Percentiles rank a stretch among this genome's conserved stretches.
These are phyloP conservation scores for Aphelenchoides fujianensis DNA, from an alignment of 1,140 invertebrate genomes.

Conservation along the genomic window DNA sequence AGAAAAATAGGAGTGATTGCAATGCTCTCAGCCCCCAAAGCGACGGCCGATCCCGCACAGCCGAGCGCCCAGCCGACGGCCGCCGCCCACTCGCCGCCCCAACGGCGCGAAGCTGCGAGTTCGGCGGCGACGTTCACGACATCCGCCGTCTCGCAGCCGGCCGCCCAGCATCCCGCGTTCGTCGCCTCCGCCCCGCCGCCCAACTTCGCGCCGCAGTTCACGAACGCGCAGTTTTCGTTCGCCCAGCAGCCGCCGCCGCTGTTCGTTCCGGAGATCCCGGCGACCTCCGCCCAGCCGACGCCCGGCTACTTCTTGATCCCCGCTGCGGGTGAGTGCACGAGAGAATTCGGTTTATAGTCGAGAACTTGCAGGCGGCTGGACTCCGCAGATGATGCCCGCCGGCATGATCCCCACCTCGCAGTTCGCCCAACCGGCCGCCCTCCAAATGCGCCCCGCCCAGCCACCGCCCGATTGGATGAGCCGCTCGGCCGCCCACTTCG, in stretches of 20 bases:
- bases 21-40: no score
- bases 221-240: background rate
- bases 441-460: conserved; percentile 16
- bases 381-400: conserved; percentile 18
- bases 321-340: no score
- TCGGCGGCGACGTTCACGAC: no score
- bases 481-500: conserved; percentile 24
- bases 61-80: no score
- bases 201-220: background rate
- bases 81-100: no score
- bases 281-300: conserved; percentile 21
- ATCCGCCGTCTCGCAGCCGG: no score
- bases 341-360: no score
- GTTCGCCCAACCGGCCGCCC: background rate
- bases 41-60: no score
- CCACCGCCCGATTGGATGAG: conserved; percentile 32
- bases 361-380: no score
- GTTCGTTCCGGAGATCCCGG: conserved; percentile 15
- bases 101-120: no score
- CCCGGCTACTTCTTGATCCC: conserved; percentile 50
- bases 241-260: conserved; percentile 19
- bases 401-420: background rate
- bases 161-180: no score
- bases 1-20: no score
- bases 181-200: background rate